Conservation (phyloP, 2,797 vertebrate species). For the Sebastes goodei region DNA sequence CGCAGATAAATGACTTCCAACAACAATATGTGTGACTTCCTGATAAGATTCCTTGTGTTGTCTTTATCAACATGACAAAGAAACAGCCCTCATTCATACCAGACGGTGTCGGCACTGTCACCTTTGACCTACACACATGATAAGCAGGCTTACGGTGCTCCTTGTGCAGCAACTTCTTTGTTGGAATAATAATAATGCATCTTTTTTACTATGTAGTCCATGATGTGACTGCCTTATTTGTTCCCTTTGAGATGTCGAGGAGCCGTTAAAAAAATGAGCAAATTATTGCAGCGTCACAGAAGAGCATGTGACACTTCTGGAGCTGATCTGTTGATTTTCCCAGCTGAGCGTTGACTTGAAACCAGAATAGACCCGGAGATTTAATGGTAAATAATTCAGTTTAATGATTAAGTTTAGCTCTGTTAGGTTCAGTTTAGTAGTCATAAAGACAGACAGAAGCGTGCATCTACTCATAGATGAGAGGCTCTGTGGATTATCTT, state of each 20-base stretch:
- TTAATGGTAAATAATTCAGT: neutral
- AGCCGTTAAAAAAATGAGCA: neutral
- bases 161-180: neutral
- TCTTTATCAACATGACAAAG: neutral
- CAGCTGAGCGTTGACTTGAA: neutral
- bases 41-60: neutral
- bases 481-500: too few relatives aligned
- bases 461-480: too few relatives aligned
- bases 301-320: neutral
- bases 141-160: neutral
- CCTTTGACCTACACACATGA: constrained; percentile 41
- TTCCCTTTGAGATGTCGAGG: neutral
- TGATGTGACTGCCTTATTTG: neutral
- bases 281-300: neutral
- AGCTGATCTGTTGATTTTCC: neutral
- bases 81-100: neutral
- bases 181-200: neutral
- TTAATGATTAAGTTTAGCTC: neutral
- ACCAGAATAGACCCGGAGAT: neutral
- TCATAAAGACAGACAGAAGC: neutral
- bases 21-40: neutral
- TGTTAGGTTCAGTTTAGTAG: neutral
- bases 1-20: neutral
- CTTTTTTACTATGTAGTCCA: neutral
- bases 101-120: neutral